Percentiles rank a stretch among this genome's conserved stretches.
Conservation (phyloP, 2,888 invertebrate species). For the Neoascia interrupta region DNA sequence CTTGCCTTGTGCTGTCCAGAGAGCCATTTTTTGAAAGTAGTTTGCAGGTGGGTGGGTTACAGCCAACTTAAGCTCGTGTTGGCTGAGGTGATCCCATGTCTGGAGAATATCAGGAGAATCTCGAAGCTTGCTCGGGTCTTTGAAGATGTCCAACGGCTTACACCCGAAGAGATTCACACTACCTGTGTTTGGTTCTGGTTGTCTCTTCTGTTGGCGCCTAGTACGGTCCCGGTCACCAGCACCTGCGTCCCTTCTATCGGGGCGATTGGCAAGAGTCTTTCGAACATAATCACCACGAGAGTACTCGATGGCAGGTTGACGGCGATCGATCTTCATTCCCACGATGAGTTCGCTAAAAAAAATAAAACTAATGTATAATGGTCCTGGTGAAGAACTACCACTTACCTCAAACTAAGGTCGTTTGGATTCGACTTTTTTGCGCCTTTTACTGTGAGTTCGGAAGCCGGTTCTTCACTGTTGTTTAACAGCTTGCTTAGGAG, state of each 20-base stretch:
- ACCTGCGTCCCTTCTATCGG: not conserved
- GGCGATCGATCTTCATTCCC: slow-evolving; percentile 88
- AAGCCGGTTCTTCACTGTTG: slow-evolving; percentile 58
- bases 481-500: slow-evolving; percentile 85
- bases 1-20: slow-evolving; percentile 96
- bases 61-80: slow-evolving; percentile 85
- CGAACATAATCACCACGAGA: slow-evolving; percentile 79
- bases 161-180: slow-evolving; percentile 84
- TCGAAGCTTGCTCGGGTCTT: slow-evolving; percentile 71
- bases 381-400: not conserved
- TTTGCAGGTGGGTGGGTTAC: slow-evolving; percentile 89
- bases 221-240: not conserved
- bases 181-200: slow-evolving; percentile 75
- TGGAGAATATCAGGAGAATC: slow-evolving; percentile 79
- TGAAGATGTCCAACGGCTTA: slow-evolving; percentile 85
- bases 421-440: slow-evolving; percentile 45
- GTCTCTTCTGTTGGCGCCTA: slow-evolving; percentile 29
- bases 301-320: slow-evolving; percentile 70
- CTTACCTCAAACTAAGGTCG: slow-evolving; percentile 75
- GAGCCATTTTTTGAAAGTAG: slow-evolving; percentile 94
- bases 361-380: not conserved
- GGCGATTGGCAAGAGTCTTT: slow-evolving; percentile 74
- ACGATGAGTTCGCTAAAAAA: slow-evolving; percentile 85
- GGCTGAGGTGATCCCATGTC: slow-evolving; percentile 85
- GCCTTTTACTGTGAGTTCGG: not conserved